Percentiles rank a stretch among this genome's conserved stretches.
These are phyloP conservation scores for Suncus etruscus DNA, from an alignment of 2,113 vertebrate genomes.

Conservation along the genomic window DNA sequence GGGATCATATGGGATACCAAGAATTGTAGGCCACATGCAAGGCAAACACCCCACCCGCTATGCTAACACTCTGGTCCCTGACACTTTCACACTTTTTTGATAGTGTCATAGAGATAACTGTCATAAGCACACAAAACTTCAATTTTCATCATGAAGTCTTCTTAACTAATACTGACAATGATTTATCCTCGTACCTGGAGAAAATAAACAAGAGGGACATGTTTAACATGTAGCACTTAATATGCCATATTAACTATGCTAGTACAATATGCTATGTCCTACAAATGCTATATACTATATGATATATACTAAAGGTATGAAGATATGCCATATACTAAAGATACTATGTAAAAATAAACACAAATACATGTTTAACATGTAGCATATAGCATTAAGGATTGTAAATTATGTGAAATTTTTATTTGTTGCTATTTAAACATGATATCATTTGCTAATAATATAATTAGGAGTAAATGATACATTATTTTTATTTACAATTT, in stretches of 20 bases:
- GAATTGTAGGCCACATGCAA: too few species aligned
- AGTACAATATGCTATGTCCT: too few species aligned
- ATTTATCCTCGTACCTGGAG: neutral
- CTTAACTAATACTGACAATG: constrained; percentile 1
- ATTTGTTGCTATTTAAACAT: neutral
- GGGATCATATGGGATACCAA: too few species aligned
- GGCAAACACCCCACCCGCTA: too few species aligned
- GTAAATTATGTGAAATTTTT: neutral
- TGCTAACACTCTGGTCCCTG: too few species aligned
- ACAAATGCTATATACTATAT: too few species aligned
- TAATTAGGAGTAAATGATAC: neutral
- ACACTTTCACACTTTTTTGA: neutral
- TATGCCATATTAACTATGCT: too few species aligned
- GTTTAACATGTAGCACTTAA: neutral
- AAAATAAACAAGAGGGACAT: neutral
- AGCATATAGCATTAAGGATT: neutral
- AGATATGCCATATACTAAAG: too few species aligned
- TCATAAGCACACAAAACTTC: neutral
- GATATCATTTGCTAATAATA: neutral
- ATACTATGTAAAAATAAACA: neutral
- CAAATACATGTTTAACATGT: neutral
- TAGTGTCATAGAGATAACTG: too few species aligned
- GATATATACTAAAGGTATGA: too few species aligned
- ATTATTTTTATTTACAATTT: neutral
- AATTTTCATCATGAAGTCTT: neutral